phyloP scores from a whole-genome alignment of 2,113 vertebrate genomes.

The Trachemys scripta region DNA sequence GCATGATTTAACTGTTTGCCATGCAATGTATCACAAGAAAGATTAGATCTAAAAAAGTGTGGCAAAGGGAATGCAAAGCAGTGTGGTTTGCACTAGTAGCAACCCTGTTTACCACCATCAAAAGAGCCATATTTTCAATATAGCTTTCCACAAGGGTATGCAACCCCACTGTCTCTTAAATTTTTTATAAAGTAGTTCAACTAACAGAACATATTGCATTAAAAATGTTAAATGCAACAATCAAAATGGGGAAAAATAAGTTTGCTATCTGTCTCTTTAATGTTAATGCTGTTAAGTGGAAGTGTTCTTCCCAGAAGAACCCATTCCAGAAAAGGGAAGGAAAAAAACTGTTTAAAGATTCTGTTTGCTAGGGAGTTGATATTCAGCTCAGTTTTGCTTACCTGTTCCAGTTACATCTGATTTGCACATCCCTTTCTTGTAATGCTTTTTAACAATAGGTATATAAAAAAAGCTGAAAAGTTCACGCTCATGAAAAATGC shows the following conservation, averaged over 20 bases:
- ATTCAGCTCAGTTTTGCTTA: neutral
- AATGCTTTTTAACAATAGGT: neutral
- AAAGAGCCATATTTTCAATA: neutral
- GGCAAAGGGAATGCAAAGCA: neutral
- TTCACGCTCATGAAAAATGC: neutral
- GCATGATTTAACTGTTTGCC: constrained; percentile 69
- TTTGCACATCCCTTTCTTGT: neutral
- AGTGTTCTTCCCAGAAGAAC: neutral
- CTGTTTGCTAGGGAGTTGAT: neutral
- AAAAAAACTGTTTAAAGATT: neutral
- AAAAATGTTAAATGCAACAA: neutral
- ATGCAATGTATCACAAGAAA: constrained; percentile 37
- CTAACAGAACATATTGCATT: neutral
- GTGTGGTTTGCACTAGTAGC: neutral
- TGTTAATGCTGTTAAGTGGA: neutral
- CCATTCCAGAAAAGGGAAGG: neutral
- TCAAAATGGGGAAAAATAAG: neutral
- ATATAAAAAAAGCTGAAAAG: neutral
- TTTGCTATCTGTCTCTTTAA: neutral
- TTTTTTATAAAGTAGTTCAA: neutral
- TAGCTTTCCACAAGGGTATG: neutral
- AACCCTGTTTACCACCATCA: neutral
- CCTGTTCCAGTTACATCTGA: neutral
- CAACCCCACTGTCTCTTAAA: neutral
- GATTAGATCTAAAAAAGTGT: constrained; percentile 16